Evolutionary conservation across 1,140 invertebrate genomes (phyloP).

Genomic region (Cydia amplana): DNA sequence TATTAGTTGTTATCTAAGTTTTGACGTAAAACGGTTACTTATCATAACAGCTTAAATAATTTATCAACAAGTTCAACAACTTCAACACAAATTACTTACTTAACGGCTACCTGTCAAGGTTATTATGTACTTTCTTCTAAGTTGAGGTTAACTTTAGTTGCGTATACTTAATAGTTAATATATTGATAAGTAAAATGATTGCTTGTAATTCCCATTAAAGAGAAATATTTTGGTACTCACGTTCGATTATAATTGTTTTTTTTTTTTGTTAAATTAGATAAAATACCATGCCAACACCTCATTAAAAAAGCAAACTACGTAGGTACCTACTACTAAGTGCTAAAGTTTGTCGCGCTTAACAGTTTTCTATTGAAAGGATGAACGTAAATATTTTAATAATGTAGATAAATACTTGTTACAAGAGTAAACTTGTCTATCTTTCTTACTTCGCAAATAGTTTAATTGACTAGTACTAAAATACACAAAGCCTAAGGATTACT

Average conservation of each 20-base stretch:
- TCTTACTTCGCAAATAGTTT: not conserved
- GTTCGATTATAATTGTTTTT: too few species aligned
- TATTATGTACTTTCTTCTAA: too few species aligned
- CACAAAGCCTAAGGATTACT: not conserved
- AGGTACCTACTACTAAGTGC: too few species aligned
- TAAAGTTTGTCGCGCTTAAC: not conserved
- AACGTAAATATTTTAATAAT: not conserved
- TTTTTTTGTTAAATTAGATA: too few species aligned
- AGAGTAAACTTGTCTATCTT: not conserved
- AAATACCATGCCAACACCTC: too few species aligned
- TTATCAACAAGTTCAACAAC: not conserved
- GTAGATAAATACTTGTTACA: not conserved
- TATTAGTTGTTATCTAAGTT: not conserved
- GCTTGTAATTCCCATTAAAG: too few species aligned
- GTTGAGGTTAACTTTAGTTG: too few species aligned
- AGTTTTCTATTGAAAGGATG: constrained; percentile 1
- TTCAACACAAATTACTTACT: not conserved
- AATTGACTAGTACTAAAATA: not conserved
- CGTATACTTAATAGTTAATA: too few species aligned
- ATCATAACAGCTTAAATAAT: not conserved
- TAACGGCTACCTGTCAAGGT: not conserved
- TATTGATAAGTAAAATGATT: too few species aligned
- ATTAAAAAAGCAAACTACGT: too few species aligned
- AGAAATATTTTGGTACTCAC: too few species aligned
- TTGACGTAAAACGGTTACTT: not conserved